Evolutionary conservation across 2,113 vertebrate genomes (phyloP).

Genomic region (Rhinopomastus cyanomelas): DNA sequence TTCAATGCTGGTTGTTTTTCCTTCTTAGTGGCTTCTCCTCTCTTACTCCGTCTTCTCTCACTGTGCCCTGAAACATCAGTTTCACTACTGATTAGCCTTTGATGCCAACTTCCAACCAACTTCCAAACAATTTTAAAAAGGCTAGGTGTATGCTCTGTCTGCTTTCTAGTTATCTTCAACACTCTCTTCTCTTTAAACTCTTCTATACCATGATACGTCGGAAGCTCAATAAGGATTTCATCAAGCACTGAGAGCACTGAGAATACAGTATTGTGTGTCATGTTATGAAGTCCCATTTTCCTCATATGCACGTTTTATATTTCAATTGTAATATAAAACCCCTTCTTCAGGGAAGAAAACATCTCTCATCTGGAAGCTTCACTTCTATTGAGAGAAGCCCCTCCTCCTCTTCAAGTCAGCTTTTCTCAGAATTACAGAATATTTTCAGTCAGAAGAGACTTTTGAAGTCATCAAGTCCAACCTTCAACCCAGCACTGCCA

Average conservation of each 20-base stretch:
- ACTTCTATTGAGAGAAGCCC: too few species aligned
- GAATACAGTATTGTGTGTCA: neutral
- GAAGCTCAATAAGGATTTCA: neutral
- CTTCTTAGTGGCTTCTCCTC: neutral
- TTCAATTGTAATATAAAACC: neutral
- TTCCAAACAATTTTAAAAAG: too few species aligned
- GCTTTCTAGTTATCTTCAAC: neutral
- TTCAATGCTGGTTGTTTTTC: neutral
- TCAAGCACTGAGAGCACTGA: neutral
- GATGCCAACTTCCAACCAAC: neutral
- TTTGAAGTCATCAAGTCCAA: too few species aligned
- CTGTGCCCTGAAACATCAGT: neutral
- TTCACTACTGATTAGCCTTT: neutral
- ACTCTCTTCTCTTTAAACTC: neutral
- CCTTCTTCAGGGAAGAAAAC: neutral
- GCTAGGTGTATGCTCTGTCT: neutral
- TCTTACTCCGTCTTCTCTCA: neutral
- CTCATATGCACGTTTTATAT: neutral
- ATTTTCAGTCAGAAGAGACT: too few species aligned
- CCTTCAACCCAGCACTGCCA: too few species aligned
- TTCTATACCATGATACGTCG: rapidly evolving
- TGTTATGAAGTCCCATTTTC: neutral
- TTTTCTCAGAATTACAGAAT: too few species aligned
- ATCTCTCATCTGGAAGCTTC: too few species aligned
- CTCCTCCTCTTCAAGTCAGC: too few species aligned